These are phyloP conservation scores for Epirrhoe tristata DNA, from an alignment of 2,888 invertebrate species.

Conservation along the genomic window DNA sequence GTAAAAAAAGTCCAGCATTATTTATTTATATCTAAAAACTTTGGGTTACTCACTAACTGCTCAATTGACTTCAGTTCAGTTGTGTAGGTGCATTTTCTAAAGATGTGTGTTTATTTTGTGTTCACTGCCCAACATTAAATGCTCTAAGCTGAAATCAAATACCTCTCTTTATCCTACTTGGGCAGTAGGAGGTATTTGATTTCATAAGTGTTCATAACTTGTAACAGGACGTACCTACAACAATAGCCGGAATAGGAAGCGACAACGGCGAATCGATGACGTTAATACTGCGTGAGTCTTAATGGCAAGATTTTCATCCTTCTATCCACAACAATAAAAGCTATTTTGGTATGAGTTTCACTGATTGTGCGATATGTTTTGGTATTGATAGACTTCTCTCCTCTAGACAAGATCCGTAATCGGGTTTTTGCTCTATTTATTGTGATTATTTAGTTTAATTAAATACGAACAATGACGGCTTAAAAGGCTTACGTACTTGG, in stretches of 20 bases:
- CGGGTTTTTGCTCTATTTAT: constrained; percentile 68
- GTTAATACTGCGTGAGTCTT: constrained; percentile 33
- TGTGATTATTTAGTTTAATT: constrained; percentile 59
- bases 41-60: no score
- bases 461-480: constrained; percentile 58
- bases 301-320: constrained; percentile 16
- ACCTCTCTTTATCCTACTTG: no score
- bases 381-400: constrained; percentile 57
- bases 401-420: constrained; percentile 77
- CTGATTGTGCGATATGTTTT: background rate
- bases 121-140: no score
- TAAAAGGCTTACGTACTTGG: constrained; percentile 63
- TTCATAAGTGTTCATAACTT: constrained; percentile 48
- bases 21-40: no score
- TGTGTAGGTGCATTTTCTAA: no score
- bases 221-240: constrained; percentile 79
- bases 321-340: background rate
- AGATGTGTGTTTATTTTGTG: no score
- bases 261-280: constrained; percentile 68
- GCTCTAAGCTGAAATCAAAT: no score
- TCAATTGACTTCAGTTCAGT: no score
- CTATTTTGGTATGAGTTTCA: background rate
- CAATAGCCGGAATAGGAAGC: constrained; percentile 85
- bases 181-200: background rate
- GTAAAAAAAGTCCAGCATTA: no score